phyloP scores from a whole-genome alignment of 2,797 vertebrate species.

The Kryptolebias ocellatus region DNA sequence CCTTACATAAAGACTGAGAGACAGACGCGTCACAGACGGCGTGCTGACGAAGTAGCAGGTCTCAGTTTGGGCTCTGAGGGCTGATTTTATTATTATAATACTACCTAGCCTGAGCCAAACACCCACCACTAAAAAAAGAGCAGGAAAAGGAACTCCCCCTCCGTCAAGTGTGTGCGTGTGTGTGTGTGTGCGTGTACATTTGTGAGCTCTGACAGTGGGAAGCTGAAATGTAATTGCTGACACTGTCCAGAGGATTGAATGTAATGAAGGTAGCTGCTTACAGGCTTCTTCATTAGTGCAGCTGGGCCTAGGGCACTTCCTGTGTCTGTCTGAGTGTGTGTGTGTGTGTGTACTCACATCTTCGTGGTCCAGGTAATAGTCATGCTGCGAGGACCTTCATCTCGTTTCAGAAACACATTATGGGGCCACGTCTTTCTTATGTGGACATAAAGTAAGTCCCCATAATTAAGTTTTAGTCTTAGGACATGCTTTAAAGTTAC shows the following conservation, averaged over 20 bases:
- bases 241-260: slow-evolving; percentile 82
- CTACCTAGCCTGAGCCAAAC: slow-evolving; percentile 29
- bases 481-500: background rate
- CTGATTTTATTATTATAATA: background rate
- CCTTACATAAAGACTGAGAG: no score
- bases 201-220: slow-evolving; percentile 67
- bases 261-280: slow-evolving; percentile 84
- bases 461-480: background rate
- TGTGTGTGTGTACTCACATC: slow-evolving; percentile 17
- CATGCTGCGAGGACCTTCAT: slow-evolving; percentile 2
- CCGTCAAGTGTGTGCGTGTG: slow-evolving; percentile 27
- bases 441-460: background rate
- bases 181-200: slow-evolving; percentile 8
- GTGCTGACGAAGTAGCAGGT: slow-evolving; percentile 2
- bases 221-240: slow-evolving; percentile 80
- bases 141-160: slow-evolving; percentile 38
- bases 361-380: background rate
- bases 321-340: slow-evolving; percentile 33
- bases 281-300: slow-evolving; percentile 82
- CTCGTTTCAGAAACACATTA: background rate
- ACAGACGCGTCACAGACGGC: slow-evolving; percentile 28
- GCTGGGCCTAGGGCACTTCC: slow-evolving; percentile 63
- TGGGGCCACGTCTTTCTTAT: background rate
- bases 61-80: no score
- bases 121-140: slow-evolving; percentile 31